These are phyloP conservation scores for Gryllus longicercus DNA, from an alignment of 2,888 invertebrate species.

Conservation along the genomic window DNA sequence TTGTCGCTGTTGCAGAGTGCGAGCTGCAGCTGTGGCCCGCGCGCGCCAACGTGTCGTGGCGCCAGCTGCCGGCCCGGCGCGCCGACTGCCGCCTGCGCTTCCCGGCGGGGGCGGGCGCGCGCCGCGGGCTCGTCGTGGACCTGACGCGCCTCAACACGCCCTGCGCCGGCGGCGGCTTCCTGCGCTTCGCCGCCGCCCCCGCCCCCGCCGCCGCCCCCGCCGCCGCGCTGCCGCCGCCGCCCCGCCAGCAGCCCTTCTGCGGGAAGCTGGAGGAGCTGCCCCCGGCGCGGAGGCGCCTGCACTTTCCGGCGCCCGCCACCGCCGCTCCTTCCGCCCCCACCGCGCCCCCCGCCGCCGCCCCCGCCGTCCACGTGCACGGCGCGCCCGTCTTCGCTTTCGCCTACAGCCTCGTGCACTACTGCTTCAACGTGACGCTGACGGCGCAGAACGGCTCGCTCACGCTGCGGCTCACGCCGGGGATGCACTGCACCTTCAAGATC, in stretches of 20 bases:
- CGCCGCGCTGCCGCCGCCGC: constrained; percentile 50
- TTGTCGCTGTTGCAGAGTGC: constrained; percentile 56
- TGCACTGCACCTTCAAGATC: constrained; percentile 65
- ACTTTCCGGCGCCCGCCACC: constrained; percentile 52
- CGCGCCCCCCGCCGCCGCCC: background rate
- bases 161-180: constrained; percentile 58
- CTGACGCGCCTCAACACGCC: constrained; percentile 67
- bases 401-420: constrained; percentile 67
- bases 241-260: constrained; percentile 48
- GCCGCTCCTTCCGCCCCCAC: constrained; percentile 44
- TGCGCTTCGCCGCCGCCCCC: constrained; percentile 50
- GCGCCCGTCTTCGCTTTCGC: constrained; percentile 64
- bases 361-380: constrained; percentile 55
- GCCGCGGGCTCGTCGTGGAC: constrained; percentile 61
- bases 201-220: constrained; percentile 67
- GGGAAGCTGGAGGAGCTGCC: constrained; percentile 69
- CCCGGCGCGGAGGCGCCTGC: constrained; percentile 56
- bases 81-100: constrained; percentile 57
- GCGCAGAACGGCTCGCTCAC: constrained; percentile 64
- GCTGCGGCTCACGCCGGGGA: constrained; percentile 56
- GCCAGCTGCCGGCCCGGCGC: constrained; percentile 51
- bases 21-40: constrained; percentile 53
- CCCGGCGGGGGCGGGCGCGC: constrained; percentile 44
- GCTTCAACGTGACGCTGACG: constrained; percentile 65
- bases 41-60: constrained; percentile 53